Percentiles rank a stretch among this genome's conserved stretches.
These are phyloP conservation scores for Myrmophylax atrothorax DNA, from an alignment of 2,113 vertebrate species.

Conservation along the genomic window DNA sequence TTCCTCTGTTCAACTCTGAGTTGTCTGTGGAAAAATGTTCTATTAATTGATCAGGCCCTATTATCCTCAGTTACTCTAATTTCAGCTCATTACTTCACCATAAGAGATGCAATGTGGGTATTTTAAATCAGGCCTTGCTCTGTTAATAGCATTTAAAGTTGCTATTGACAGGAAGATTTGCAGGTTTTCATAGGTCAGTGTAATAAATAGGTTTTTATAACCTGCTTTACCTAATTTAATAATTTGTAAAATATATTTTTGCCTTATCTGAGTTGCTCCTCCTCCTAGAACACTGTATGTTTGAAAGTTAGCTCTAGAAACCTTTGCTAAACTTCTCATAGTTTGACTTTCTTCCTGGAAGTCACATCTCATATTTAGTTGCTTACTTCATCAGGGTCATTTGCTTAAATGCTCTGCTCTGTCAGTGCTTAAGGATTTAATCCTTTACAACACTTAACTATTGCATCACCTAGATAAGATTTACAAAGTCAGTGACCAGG, in stretches of 20 bases:
- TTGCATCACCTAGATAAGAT: not conserved
- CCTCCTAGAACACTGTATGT: not conserved
- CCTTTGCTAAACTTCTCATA: not conserved
- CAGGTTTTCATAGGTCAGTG: not conserved
- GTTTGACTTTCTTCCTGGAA: not conserved
- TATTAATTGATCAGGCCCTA: not conserved
- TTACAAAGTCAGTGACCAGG: not conserved
- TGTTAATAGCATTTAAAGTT: not conserved
- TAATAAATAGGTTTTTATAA: not conserved
- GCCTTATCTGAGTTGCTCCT: not conserved
- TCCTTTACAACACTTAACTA: not conserved
- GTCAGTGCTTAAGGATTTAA: slow-evolving; percentile 26
- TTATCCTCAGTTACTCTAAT: not conserved
- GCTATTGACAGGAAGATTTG: not conserved
- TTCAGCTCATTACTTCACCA: not conserved
- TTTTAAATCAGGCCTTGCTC: not conserved
- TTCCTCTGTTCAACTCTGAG: not conserved
- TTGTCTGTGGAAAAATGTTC: not conserved
- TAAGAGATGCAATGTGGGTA: not conserved
- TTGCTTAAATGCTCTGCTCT: not conserved
- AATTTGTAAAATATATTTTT: not conserved
- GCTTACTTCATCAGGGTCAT: slow-evolving; percentile 15
- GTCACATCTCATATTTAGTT: slow-evolving; percentile 10
- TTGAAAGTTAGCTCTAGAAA: not conserved
- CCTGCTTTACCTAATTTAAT: not conserved